Base-by-base conservation (phyloP, 2,797 vertebrate genomes). In the Nasua narica region DNA sequence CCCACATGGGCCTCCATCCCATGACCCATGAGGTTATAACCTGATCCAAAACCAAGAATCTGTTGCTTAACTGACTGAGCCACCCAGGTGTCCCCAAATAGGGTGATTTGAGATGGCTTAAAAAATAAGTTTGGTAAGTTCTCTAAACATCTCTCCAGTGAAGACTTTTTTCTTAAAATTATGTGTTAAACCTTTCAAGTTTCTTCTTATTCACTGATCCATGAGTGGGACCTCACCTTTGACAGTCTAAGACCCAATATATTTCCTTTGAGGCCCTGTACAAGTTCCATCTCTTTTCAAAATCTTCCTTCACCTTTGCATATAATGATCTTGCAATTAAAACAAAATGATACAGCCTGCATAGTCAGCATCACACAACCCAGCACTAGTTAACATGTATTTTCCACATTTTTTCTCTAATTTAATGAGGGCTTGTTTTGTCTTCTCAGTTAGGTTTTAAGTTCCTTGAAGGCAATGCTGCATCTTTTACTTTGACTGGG, bases 381-480 rank as follows among this genome's bases (percentile, higher is more conserved):
- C 43, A 65, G 37, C 25, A 62, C 65, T 56, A 62, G 50, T 85
- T 87, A 58, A 50, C 54, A 43, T 86, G 72, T 79, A n/a, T 74
- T 96, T 92, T 97, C 91, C 23, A 29, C 46, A 35, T 74, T 96
- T 52, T 48, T 46, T 81, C 60, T 95, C 54, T 89, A 91, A 87
- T 97, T 97, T 96, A 91, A 92, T 86, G 54, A 65, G 6, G 43
- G 25, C 70, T 97, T 94, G 7, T 67, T 84, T 91, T 91, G 83
- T 97, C 77, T 94, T 91, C 91, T 93, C 37, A 56, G 83, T 94
- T 96, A 92, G 79, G 6, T 79, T 96, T 95, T 96, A 90, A 95
- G 35, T 94, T 96, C 84, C 89, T 96, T 90, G 72, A 96, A 97
- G 67, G 70, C 67, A 65, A 16, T 7, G 5, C 12, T 58, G 8